Conservation (phyloP, 2,113 vertebrate species). For the Callocephalon fimbriatum region DNA sequence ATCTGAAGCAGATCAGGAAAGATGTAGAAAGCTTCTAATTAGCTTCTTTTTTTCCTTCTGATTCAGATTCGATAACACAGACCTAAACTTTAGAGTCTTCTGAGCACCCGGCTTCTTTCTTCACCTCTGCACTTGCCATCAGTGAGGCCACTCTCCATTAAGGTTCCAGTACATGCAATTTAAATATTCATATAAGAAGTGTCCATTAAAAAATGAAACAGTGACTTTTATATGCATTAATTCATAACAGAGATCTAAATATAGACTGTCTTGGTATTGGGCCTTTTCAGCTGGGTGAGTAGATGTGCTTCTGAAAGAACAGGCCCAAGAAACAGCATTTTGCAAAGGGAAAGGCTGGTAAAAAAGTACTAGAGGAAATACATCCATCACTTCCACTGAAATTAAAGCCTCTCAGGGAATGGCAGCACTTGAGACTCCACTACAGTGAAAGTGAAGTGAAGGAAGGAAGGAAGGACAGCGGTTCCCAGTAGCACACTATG, state of each 20-base stretch:
- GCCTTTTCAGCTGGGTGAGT: neutral
- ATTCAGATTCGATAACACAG: neutral
- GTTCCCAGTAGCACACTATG: neutral
- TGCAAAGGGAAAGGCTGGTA: neutral
- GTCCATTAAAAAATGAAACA: neutral
- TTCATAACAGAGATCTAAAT: neutral
- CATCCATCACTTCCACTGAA: neutral
- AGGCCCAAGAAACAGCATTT: neutral
- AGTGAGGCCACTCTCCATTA: neutral
- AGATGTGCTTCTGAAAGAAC: neutral
- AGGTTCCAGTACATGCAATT: neutral
- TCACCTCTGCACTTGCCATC: neutral
- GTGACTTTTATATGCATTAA: neutral
- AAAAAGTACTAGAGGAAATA: neutral
- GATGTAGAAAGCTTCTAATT: neutral
- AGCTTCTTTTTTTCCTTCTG: neutral
- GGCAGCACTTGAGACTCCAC: neutral
- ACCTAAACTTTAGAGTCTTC: neutral
- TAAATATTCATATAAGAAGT: neutral
- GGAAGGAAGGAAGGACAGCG: neutral
- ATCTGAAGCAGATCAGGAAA: neutral
- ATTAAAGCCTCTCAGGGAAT: neutral
- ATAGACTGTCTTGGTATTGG: neutral
- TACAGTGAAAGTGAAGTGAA: fast-evolving
- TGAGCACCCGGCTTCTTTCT: neutral